Conservation (phyloP, 2,888 invertebrate species). For the Caenorhabditis uteleia region DNA sequence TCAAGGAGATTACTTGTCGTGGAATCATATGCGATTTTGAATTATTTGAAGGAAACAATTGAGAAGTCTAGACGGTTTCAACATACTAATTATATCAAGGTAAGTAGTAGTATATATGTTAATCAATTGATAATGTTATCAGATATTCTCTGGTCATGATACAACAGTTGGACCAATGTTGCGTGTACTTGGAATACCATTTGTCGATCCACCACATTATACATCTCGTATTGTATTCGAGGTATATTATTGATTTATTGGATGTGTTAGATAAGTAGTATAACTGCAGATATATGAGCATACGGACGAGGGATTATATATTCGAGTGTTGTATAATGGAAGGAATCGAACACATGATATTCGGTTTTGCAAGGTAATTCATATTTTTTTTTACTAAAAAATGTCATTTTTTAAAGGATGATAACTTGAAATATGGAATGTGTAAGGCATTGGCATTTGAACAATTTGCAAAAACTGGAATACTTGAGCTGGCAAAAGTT, state of each 20-base stretch:
- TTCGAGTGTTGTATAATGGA: conserved; percentile 49
- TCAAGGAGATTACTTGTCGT: conserved; percentile 22
- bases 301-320: conserved; percentile 19
- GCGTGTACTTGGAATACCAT: conserved; percentile 44
- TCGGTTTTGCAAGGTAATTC: conserved; percentile 33
- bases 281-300: conserved; percentile 25
- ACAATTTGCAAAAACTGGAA: conserved; percentile 14
- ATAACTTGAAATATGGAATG: conserved; percentile 33
- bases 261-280: background rate
- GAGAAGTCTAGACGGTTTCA: conserved; percentile 28
- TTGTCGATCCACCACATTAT: conserved; percentile 77
- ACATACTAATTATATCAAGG: conserved; percentile 45
- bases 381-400: background rate
- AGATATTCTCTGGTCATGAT: conserved; percentile 57
- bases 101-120: background rate
- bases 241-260: conserved; percentile 64
- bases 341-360: conserved; percentile 38
- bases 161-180: conserved; percentile 46
- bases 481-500: conserved; percentile 21
- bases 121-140: background rate
- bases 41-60: conserved; percentile 24
- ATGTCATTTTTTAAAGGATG: conserved; percentile 4
- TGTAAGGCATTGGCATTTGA: conserved; percentile 30
- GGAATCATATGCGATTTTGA: conserved; percentile 36
- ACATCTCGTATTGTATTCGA: conserved; percentile 87